Evolutionary conservation across 92 coral and sea anemone species (phyloP), one percentile per base, ranked within the genome.

Genomic region (Isaurus tuberculatus): DNA sequence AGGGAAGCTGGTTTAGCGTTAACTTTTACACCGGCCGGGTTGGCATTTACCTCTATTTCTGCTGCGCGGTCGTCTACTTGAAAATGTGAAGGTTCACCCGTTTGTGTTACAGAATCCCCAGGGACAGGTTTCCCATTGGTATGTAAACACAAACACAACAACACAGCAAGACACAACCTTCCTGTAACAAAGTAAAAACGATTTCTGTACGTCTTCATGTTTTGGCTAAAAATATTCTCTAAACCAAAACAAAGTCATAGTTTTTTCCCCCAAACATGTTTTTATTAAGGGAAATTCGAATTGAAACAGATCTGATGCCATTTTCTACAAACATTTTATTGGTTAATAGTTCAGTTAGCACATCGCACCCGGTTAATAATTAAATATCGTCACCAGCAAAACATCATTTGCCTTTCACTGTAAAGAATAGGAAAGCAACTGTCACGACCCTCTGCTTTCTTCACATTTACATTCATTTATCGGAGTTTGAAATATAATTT

Each of bases 21-120:
- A 37, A 97, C 98, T 83, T 97, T 97, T 0, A 97, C 99, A 7
- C 99, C 99, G 49, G 98, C 98, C 3, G 99, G 98, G 42, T 97
- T 97, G 20, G 99, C 99, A 71, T 97, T 97, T 19, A 97, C 98
- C 86, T 97, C 99, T 26, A 97, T 95, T 75, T 97, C 99, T 5
- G 99, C 99, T 32, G 99, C 97, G 78, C 95, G 95, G 73, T 97
- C 99, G 70, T 97, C 99, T 37, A 97, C 99, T 92, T 97, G 99
- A 79, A 94, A 97, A 92, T 97, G 99, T 25, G 99, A 94, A 29
- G 99, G 99, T 58, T 97, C 99, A 25, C 99, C 99, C 2, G 98
- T 84, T 81, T 90, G 95, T 20, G 95, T 97, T 71, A 92, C 97
- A 20, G 93, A 44, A 8, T 87, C 86, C 2, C 57, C 86, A 10